phyloP scores from a whole-genome alignment of 2,113 vertebrate genomes.

The Nestor notabilis region DNA sequence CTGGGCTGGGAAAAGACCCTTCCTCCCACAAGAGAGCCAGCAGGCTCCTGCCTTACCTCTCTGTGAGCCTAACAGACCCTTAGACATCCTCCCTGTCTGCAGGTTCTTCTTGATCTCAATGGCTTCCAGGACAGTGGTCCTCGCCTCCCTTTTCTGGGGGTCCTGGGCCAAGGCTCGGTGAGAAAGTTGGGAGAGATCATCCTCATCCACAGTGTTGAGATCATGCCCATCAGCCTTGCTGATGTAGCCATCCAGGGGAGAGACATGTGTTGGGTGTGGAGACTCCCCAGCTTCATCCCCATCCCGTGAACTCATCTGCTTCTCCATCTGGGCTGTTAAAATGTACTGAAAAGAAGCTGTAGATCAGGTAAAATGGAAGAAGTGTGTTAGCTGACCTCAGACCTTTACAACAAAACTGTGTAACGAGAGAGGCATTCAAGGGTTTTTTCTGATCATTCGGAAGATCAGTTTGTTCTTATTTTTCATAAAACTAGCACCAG shows the following conservation, averaged over 20 bases:
- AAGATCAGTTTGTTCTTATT: neutral
- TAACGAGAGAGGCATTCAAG: neutral
- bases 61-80: neutral
- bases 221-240: neutral
- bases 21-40: fast-evolving
- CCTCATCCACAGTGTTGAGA: fast-evolving
- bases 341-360: slow-evolving; percentile 44
- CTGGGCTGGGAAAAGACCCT: neutral
- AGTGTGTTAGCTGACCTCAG: neutral
- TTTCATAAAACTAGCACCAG: neutral
- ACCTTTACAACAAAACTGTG: neutral
- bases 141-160: neutral
- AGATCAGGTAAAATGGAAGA: neutral
- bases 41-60: slow-evolving; percentile 8
- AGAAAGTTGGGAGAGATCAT: neutral
- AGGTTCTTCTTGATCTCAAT: slow-evolving; percentile 64
- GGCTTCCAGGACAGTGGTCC: slow-evolving; percentile 29
- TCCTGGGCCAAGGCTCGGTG: neutral
- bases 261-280: neutral
- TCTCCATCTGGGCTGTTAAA: neutral
- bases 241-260: neutral
- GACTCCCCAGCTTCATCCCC: neutral
- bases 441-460: neutral
- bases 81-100: slow-evolving; percentile 57
- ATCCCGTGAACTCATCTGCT: neutral